A percentile compares a stretch with the other conserved stretches of the same genome.
These are phyloP conservation scores for Xerus inauris DNA, from an alignment of 2,113 vertebrate species.

Conservation along the genomic window DNA sequence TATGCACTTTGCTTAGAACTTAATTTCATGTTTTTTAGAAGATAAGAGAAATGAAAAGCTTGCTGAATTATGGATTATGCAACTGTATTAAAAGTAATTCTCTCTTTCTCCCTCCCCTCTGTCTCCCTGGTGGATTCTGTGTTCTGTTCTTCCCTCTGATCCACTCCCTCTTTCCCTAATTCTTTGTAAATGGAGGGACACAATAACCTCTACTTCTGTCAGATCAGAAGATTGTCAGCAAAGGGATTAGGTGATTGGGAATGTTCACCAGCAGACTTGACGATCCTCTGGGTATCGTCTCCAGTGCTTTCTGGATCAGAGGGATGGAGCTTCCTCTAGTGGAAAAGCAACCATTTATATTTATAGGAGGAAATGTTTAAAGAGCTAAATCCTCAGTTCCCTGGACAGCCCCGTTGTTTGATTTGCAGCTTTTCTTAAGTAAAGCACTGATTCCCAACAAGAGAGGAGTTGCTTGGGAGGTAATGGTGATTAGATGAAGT, in stretches of 20 bases:
- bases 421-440: conserved; percentile 78
- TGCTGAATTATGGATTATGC: conserved; percentile 81
- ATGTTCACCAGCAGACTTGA: conserved; percentile 26
- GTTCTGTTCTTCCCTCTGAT: conserved; percentile 67
- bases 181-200: conserved; percentile 56
- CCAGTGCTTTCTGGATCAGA: conserved; percentile 54
- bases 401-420: conserved; percentile 68
- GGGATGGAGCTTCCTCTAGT: conserved; percentile 38
- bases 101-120: background rate
- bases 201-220: conserved; percentile 55
- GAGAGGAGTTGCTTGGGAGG: conserved; percentile 21
- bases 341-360: conserved; percentile 72
- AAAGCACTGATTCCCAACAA: conserved; percentile 66
- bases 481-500: conserved; percentile 33
- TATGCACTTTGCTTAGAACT: conserved; percentile 78
- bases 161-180: background rate
- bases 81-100: conserved; percentile 75
- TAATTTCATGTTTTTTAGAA: conserved; percentile 78
- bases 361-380: conserved; percentile 79
- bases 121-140: conserved; percentile 66
- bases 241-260: conserved; percentile 46
- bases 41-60: conserved; percentile 77
- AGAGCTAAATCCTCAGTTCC: conserved; percentile 73
- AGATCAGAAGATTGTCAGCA: conserved; percentile 69
- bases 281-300: background rate